Evolutionary conservation across 2,113 vertebrate species (phyloP).

Genomic region (Boleophthalmus pectinirostris): DNA sequence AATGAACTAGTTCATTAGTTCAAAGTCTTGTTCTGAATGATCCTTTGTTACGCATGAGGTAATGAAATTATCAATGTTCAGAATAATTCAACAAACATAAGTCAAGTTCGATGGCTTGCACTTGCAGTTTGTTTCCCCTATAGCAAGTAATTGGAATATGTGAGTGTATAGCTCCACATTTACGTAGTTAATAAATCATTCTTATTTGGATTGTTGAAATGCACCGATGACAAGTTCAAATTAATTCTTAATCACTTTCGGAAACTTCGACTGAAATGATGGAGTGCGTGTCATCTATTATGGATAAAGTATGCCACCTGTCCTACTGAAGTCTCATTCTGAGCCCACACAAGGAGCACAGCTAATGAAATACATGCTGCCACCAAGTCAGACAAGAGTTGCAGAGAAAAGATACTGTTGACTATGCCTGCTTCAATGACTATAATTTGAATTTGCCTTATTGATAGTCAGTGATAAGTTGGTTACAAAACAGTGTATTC

Average conservation of each 20-base stretch:
- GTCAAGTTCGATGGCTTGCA: neutral
- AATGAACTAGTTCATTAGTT: too few species aligned
- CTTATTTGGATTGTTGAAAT: constrained; percentile 14
- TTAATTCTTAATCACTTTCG: constrained; percentile 9
- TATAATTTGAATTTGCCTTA: too few species aligned
- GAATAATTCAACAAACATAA: neutral
- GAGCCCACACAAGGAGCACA: neutral
- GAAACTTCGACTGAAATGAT: constrained; percentile 6
- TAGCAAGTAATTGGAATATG: neutral
- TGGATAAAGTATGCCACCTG: neutral
- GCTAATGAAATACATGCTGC: constrained; percentile 15
- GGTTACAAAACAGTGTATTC: too few species aligned
- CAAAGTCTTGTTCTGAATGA: neutral
- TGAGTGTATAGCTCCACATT: neutral
- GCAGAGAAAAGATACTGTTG: neutral
- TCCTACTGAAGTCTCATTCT: neutral
- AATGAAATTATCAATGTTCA: neutral
- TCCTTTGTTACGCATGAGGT: neutral
- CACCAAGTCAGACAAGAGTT: neutral
- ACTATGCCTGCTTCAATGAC: too few species aligned
- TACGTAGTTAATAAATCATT: constrained; percentile 2
- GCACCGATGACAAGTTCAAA: constrained; percentile 2
- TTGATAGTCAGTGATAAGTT: too few species aligned
- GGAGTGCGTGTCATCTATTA: constrained; percentile 1
- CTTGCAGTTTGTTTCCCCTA: neutral